phyloP scores from a whole-genome alignment of 2,113 vertebrate species.

The Aepyceros melampus region DNA sequence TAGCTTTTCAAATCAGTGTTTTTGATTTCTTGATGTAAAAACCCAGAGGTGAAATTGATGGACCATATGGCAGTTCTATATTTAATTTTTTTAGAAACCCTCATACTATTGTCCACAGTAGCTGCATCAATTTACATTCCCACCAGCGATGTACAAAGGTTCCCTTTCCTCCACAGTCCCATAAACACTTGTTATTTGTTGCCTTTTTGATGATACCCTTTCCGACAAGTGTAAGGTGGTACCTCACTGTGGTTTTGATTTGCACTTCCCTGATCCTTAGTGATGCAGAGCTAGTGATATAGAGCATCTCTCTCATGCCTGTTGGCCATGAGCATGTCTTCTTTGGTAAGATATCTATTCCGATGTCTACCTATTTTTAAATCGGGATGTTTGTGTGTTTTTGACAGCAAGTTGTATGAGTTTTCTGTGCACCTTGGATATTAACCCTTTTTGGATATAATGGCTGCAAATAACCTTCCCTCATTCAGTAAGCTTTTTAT shows the following conservation, averaged over 20 bases:
- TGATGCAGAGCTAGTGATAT: no score
- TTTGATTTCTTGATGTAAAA: background rate
- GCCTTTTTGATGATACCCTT: background rate
- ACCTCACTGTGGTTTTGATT: background rate
- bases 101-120: background rate
- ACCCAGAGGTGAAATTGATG: background rate
- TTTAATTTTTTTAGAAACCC: background rate
- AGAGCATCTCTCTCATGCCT: background rate
- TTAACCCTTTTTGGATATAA: background rate
- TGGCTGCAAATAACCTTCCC: background rate
- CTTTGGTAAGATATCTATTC: background rate
- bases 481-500: background rate
- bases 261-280: background rate
- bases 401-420: background rate
- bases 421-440: background rate
- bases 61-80: no score
- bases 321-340: background rate
- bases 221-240: background rate
- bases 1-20: background rate
- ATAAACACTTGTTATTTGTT: background rate
- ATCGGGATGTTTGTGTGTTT: background rate
- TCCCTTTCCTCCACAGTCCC: background rate
- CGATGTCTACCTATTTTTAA: background rate
- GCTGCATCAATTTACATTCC: background rate
- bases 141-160: background rate